A percentile compares a stretch with the other conserved stretches of the same genome.
Evolutionary conservation across 2,113 vertebrate species (phyloP).

Genomic region (Genyomyrus donnyi): DNA sequence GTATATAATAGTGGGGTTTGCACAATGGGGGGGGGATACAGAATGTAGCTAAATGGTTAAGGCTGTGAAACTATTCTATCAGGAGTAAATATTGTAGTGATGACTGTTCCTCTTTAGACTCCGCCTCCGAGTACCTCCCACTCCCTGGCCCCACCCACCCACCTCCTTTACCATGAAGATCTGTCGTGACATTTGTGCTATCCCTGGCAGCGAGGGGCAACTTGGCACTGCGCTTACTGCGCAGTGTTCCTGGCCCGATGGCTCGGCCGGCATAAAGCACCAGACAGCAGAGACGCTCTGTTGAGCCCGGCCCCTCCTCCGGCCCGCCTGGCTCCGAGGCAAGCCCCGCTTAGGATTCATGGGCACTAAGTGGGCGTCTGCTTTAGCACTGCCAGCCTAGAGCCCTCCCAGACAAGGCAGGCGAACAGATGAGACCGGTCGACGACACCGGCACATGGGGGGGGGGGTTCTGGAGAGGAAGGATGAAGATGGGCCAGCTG

Average conservation of each 20-base stretch:
- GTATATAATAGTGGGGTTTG: background rate
- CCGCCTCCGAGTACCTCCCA: background rate
- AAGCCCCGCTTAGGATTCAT: slow-evolving; percentile 36
- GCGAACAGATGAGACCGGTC: background rate
- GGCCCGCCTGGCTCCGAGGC: background rate
- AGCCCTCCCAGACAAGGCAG: background rate
- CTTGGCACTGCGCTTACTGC: background rate
- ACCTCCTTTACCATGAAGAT: background rate
- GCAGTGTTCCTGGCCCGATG: background rate
- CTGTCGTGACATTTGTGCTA: slow-evolving; percentile 7
- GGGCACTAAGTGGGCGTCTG: slow-evolving; percentile 27
- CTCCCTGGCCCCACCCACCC: background rate
- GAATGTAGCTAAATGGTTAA: background rate
- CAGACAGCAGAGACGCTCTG: background rate
- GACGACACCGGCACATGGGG: background rate
- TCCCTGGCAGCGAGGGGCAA: background rate
- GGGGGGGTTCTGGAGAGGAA: background rate
- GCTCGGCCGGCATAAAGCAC: background rate
- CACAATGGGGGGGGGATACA: background rate
- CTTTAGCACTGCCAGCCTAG: slow-evolving; percentile 5
- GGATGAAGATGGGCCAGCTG: background rate
- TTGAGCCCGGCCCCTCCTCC: background rate
- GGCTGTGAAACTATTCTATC: background rate
- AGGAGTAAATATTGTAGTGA: background rate
- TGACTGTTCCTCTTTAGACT: background rate